phyloP scores from a whole-genome alignment of 1,140 invertebrate species.

The Uloborus diversus region DNA sequence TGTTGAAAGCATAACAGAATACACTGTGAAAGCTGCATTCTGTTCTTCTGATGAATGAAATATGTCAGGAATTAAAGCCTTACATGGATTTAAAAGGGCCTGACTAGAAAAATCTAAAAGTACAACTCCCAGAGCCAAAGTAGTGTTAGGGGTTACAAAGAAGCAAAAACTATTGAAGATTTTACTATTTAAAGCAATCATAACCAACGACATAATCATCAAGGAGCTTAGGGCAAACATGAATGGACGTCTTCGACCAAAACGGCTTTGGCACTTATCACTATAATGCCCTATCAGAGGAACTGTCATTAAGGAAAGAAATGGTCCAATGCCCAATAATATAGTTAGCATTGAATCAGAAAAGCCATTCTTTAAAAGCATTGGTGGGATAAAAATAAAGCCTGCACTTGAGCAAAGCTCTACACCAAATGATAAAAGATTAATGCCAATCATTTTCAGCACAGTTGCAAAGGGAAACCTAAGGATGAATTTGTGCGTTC shows the following conservation, averaged over 20 bases:
- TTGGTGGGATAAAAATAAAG: conserved; percentile 69
- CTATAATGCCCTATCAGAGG: conserved; percentile 67
- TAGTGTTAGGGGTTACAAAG: conserved; percentile 51
- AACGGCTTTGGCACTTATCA: conserved; percentile 65
- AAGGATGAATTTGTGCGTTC: conserved; percentile 13
- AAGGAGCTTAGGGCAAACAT: conserved; percentile 66
- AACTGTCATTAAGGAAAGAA: conserved; percentile 67
- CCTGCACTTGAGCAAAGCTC: conserved; percentile 68
- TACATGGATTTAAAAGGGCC: conserved; percentile 68
- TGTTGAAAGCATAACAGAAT: conserved; percentile 68
- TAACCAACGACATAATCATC: conserved; percentile 64
- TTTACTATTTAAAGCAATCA: conserved; percentile 64
- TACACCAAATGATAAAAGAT: conserved; percentile 68
- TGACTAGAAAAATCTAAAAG: conserved; percentile 68
- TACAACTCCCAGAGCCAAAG: conserved; percentile 65
- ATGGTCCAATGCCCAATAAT: conserved; percentile 59
- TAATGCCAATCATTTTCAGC: conserved; percentile 61
- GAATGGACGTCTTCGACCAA: conserved; percentile 68
- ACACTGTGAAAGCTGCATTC: conserved; percentile 66
- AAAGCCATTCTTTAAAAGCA: conserved; percentile 68
- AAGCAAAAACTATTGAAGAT: conserved; percentile 55
- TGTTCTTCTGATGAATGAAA: conserved; percentile 60
- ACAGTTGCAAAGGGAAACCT: background rate
- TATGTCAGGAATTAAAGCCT: conserved; percentile 67
- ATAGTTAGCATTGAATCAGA: conserved; percentile 66